Percentiles rank a stretch among this genome's conserved stretches.
Evolutionary conservation across 2,888 invertebrate species (phyloP).

Genomic region (Sarcophaga rosellei): DNA sequence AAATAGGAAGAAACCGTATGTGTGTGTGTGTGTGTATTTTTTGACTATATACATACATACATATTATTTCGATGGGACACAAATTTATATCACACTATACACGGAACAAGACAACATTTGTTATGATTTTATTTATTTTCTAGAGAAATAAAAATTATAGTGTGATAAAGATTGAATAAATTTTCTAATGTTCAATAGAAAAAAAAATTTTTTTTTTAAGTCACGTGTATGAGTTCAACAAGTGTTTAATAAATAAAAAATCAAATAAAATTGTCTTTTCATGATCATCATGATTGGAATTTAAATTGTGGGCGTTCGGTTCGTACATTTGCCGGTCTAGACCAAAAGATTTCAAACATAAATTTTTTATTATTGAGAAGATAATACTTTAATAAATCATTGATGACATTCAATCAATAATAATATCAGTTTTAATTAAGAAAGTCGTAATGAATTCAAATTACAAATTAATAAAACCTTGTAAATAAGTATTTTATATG

Average conservation of each 20-base stretch:
- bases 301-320: slow-evolving; percentile 18
- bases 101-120: neutral
- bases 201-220: neutral
- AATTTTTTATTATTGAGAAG: neutral
- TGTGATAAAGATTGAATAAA: neutral
- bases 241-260: slow-evolving; percentile 52
- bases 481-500: no score
- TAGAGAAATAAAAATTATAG: neutral
- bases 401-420: no score
- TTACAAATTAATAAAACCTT: no score
- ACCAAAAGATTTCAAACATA: neutral
- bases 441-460: no score
- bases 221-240: slow-evolving; percentile 50
- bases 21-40: neutral
- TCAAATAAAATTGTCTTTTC: slow-evolving; percentile 27
- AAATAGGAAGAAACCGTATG: neutral
- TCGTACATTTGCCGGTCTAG: slow-evolving; percentile 18
- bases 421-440: no score
- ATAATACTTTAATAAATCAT: no score
- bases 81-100: neutral
- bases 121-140: neutral
- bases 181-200: neutral
- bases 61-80: neutral
- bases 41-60: neutral
- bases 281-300: slow-evolving; percentile 14